phyloP scores from a whole-genome alignment of 1,140 invertebrate genomes.

The Meloidogyne hapla region DNA sequence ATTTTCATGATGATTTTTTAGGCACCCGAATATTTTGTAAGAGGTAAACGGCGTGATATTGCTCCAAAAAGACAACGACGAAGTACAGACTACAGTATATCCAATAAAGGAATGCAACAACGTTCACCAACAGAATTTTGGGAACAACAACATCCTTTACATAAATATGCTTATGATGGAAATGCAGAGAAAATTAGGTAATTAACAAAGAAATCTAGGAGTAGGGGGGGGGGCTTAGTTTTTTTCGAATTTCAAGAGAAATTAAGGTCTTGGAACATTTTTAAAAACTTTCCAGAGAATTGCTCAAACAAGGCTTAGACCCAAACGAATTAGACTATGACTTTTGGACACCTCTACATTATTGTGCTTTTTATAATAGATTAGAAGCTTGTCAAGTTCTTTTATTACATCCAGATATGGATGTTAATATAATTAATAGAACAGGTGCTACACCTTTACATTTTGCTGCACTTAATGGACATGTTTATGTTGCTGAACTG shows the following conservation, averaged over 20 bases:
- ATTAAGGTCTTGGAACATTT: neutral
- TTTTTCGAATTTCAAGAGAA: too few relatives aligned
- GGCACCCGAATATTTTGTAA: slow-evolving; percentile 53
- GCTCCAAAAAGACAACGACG: neutral
- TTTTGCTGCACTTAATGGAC: slow-evolving; percentile 57
- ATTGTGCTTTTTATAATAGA: slow-evolving; percentile 58
- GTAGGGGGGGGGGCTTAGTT: too few relatives aligned
- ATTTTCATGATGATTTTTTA: too few relatives aligned
- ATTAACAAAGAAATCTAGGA: too few relatives aligned
- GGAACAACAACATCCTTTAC: slow-evolving; percentile 55
- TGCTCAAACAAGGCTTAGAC: slow-evolving; percentile 50
- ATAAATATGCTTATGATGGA: slow-evolving; percentile 58
- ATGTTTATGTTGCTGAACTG: slow-evolving; percentile 55
- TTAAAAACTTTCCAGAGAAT: slow-evolving; percentile 29
- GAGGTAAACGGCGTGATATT: slow-evolving; percentile 25
- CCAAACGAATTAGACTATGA: slow-evolving; percentile 56
- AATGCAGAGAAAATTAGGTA: slow-evolving; percentile 45
- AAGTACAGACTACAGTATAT: neutral
- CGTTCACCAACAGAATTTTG: slow-evolving; percentile 48
- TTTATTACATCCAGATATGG: slow-evolving; percentile 42
- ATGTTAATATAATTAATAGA: slow-evolving; percentile 55
- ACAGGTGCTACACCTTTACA: slow-evolving; percentile 57
- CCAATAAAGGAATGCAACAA: slow-evolving; percentile 31
- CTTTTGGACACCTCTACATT: slow-evolving; percentile 58
- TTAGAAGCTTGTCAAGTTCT: slow-evolving; percentile 46